phyloP scores from a whole-genome alignment of 2,113 vertebrate genomes.

The Scytalopus superciliaris region DNA sequence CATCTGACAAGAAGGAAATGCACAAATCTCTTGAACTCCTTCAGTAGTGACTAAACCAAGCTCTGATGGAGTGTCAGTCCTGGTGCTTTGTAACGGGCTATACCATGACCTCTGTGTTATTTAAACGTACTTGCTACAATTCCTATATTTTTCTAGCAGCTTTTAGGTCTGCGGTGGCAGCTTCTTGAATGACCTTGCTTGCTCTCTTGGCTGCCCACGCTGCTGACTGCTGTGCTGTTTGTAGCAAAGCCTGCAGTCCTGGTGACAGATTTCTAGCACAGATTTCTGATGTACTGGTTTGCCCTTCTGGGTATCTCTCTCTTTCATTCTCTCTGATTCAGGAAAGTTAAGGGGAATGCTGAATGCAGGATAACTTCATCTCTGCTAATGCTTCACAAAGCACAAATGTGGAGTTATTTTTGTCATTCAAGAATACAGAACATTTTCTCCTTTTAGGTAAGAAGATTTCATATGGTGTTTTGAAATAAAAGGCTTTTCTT shows the following conservation, averaged over 20 bases:
- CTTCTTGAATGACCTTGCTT: constrained; percentile 27
- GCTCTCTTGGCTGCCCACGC: not conserved
- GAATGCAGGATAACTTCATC: not conserved
- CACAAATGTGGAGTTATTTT: not conserved
- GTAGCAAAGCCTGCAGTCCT: constrained; percentile 33
- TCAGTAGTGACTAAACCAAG: not conserved
- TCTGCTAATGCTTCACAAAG: not conserved
- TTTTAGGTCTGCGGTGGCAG: not conserved
- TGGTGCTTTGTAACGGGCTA: not conserved
- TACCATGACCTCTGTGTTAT: not conserved
- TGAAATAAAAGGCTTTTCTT: not conserved
- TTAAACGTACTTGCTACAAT: not conserved
- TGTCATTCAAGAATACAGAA: not conserved
- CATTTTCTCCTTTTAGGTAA: not conserved
- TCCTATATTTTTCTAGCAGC: not conserved
- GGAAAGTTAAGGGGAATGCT: not conserved
- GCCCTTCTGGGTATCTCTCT: not conserved
- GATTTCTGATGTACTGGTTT: not conserved
- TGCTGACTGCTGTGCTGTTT: constrained; percentile 22
- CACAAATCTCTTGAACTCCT: not conserved
- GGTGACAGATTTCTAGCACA: constrained; percentile 38
- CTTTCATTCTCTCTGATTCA: not conserved
- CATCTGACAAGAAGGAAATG: not conserved
- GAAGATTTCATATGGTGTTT: not conserved
- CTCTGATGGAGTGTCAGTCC: not conserved